phyloP scores from a whole-genome alignment of 2,113 vertebrate species.

The Haplotaxodon microlepis region DNA sequence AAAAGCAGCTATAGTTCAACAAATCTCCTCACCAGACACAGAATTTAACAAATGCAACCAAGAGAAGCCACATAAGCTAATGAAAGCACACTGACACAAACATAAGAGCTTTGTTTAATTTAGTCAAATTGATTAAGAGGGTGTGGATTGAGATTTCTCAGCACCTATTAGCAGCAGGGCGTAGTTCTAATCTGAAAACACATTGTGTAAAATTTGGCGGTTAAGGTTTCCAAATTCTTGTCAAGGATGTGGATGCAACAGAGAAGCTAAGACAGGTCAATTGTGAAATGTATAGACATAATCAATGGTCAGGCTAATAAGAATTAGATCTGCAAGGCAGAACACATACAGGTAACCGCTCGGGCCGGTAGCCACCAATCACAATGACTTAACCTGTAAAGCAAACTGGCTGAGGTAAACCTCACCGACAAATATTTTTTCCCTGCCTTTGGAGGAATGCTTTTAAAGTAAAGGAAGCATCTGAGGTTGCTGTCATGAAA shows the following conservation, averaged over 20 bases:
- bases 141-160: slow-evolving; percentile 26
- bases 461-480: background rate
- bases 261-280: background rate
- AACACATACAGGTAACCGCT: background rate
- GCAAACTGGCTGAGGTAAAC: background rate
- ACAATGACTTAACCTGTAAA: background rate
- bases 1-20: background rate
- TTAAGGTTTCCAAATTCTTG: background rate
- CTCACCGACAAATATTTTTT: background rate
- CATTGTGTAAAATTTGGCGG: background rate
- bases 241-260: background rate
- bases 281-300: background rate
- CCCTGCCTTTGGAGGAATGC: background rate
- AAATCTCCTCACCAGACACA: background rate
- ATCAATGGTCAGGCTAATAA: background rate
- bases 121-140: background rate
- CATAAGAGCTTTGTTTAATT: background rate
- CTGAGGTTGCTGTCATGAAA: background rate
- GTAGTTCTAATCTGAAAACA: slow-evolving; percentile 33
- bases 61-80: background rate
- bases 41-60: background rate
- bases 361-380: background rate
- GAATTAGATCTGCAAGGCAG: background rate
- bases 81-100: background rate
- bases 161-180: slow-evolving; percentile 25